phyloP scores from a whole-genome alignment of 2,797 vertebrate species.

The Myiothlypis chrysogaster region DNA sequence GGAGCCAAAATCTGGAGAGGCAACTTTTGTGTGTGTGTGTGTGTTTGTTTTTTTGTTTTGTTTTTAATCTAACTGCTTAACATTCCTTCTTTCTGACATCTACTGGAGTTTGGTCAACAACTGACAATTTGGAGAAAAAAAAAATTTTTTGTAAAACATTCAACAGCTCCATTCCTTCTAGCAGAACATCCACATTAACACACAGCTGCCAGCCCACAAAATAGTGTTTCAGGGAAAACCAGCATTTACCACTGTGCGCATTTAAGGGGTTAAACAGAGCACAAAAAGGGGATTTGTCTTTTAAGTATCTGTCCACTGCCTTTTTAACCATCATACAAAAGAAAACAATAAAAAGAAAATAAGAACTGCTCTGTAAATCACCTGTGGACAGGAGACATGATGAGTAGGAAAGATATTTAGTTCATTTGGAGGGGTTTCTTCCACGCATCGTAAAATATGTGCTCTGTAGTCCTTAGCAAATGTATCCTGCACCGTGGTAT shows the following conservation, averaged over 20 bases:
- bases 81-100: background rate
- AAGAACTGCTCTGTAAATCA: background rate
- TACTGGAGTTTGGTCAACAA: background rate
- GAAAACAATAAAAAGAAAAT: background rate
- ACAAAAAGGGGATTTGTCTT: background rate
- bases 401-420: background rate
- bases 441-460: fast-evolving
- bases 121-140: background rate
- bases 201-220: background rate
- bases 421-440: background rate
- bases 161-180: background rate
- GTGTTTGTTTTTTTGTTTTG: background rate
- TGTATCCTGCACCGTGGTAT: background rate
- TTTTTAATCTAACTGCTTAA: background rate
- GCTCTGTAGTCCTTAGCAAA: background rate
- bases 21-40: background rate
- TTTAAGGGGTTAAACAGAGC: background rate
- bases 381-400: background rate
- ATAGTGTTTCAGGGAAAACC: fast-evolving
- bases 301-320: background rate
- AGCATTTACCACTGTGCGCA: background rate
- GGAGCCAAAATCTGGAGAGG: background rate
- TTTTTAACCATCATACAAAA: background rate
- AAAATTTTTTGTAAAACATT: background rate
- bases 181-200: background rate